Evolutionary conservation across 2,888 invertebrate species (phyloP).

Genomic region (Agonopterix arenella): DNA sequence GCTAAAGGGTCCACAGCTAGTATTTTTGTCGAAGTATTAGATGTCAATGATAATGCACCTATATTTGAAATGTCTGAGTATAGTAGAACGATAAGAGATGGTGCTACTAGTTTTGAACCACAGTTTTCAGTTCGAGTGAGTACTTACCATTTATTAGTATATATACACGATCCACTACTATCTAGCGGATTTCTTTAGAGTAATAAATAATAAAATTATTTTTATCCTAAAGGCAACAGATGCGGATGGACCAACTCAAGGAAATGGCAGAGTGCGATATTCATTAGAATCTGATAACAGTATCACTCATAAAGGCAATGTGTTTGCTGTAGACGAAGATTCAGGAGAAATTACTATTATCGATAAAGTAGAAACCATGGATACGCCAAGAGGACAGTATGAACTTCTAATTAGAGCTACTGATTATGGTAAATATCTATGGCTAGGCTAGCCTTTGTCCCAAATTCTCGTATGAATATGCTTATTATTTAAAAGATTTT

Average conservation of each 20-base stretch:
- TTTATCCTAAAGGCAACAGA: slow-evolving; percentile 79
- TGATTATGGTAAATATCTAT: slow-evolving; percentile 76
- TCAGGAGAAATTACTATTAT: slow-evolving; percentile 83
- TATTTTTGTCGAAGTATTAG: slow-evolving; percentile 82
- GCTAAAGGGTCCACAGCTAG: slow-evolving; percentile 83
- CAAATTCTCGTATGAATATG: background rate
- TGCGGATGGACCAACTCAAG: slow-evolving; percentile 83
- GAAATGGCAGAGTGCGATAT: slow-evolving; percentile 82
- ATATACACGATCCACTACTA: too few species aligned
- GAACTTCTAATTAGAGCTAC: slow-evolving; percentile 82
- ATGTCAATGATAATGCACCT: slow-evolving; percentile 88
- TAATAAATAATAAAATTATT: background rate
- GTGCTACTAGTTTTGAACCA: slow-evolving; percentile 85
- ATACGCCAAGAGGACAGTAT: slow-evolving; percentile 85
- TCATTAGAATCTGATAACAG: slow-evolving; percentile 82
- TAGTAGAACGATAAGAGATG: slow-evolving; percentile 85
- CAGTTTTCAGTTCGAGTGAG: slow-evolving; percentile 83
- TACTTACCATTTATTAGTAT: slow-evolving; percentile 2
- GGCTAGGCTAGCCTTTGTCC: too few species aligned
- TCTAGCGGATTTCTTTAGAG: background rate
- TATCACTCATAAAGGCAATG: slow-evolving; percentile 77
- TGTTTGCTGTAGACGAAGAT: slow-evolving; percentile 80
- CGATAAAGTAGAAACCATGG: slow-evolving; percentile 81
- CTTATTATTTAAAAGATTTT: background rate
- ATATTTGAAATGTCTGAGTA: slow-evolving; percentile 83